phyloP scores from a whole-genome alignment of 2,888 invertebrate species.

The Proisotoma minuta region DNA sequence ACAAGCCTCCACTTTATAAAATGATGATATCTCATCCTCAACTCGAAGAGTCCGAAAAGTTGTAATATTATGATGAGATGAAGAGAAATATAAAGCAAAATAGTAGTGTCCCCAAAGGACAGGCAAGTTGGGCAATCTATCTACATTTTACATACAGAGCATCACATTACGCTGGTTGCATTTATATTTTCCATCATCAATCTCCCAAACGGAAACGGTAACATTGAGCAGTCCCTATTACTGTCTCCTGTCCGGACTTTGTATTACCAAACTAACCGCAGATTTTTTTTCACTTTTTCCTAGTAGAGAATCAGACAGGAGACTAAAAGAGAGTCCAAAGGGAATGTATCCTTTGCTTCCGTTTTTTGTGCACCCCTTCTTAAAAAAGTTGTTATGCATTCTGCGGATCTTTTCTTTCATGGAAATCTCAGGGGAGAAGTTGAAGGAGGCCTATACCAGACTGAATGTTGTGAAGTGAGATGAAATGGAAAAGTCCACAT shows the following conservation, averaged over 20 bases:
- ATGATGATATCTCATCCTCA: too few species aligned
- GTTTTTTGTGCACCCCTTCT: constrained; percentile 6
- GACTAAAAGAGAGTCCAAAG: not conserved
- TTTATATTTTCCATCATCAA: constrained; percentile 10
- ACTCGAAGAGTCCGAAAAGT: too few species aligned
- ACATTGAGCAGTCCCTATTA: constrained; percentile 9
- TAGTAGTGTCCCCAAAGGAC: not conserved
- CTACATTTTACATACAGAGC: not conserved
- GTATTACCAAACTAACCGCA: not conserved
- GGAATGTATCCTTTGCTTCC: constrained; percentile 1
- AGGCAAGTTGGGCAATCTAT: constrained; percentile 3
- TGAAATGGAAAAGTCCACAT: constrained; percentile 15
- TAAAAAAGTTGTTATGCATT: constrained; percentile 20
- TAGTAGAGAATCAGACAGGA: too few species aligned
- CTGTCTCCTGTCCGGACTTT: constrained; percentile 5
- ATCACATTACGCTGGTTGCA: not conserved
- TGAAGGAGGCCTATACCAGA: constrained; percentile 15
- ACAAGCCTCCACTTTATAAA: too few species aligned
- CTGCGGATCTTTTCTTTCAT: constrained; percentile 2
- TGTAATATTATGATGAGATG: too few species aligned
- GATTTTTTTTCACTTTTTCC: not conserved
- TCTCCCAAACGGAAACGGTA: constrained; percentile 10
- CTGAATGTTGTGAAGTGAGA: constrained; percentile 1
- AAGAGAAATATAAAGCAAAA: too few species aligned
- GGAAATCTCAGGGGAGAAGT: constrained; percentile 33